Percentiles rank a stretch among this genome's conserved stretches.
phyloP scores from a whole-genome alignment of 2,797 vertebrate genomes.

The Setipinna tenuifilis region DNA sequence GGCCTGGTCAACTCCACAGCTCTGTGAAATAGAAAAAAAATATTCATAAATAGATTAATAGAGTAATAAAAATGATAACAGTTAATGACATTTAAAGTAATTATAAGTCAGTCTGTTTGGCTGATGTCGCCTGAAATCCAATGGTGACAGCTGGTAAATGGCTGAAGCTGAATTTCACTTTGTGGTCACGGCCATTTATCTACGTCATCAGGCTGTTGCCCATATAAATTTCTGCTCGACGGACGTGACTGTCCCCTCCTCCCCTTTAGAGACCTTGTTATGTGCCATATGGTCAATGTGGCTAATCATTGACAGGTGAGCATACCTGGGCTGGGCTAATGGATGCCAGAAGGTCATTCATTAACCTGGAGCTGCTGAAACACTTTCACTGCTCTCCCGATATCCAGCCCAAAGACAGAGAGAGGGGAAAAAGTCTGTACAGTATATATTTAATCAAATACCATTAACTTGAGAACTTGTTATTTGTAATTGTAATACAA shows the following conservation, averaged over 20 bases:
- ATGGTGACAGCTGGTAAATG: no score
- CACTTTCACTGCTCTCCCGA: conserved; percentile 34
- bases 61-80: no score
- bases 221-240: not conserved
- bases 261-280: not conserved
- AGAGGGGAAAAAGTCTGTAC: not conserved
- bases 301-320: conserved; percentile 72
- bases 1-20: no score
- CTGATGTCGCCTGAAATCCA: not conserved
- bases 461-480: not conserved
- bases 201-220: not conserved
- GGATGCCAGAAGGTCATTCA: conserved; percentile 65
- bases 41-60: no score
- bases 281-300: conserved; percentile 27
- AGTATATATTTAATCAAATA: no score
- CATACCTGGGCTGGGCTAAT: conserved; percentile 64
- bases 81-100: not conserved
- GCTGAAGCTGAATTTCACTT: no score
- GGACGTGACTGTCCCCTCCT: not conserved
- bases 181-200: not conserved
- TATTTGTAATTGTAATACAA: conserved; percentile 3
- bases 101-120: not conserved
- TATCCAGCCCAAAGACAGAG: not conserved
- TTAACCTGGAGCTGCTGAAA: conserved; percentile 64
- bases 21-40: no score